phyloP scores from a whole-genome alignment of 2,797 vertebrate genomes.

The Acanthornis magna region DNA sequence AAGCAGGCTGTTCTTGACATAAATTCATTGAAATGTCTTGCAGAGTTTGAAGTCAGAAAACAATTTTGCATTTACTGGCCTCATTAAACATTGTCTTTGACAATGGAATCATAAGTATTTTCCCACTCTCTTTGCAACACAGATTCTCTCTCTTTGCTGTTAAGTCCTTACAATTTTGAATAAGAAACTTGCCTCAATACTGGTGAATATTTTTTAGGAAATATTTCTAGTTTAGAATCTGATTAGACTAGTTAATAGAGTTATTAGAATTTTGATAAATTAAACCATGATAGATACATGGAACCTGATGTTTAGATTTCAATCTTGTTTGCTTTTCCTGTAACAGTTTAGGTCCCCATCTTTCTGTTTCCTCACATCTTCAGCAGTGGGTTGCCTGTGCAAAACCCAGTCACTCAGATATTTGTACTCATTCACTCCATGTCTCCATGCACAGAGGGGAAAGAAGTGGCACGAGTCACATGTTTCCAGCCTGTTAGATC shows the following conservation, averaged over 20 bases:
- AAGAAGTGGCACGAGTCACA: fast-evolving
- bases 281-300: background rate
- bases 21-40: background rate
- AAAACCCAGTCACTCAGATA: background rate
- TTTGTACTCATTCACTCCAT: background rate
- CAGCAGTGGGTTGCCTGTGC: background rate
- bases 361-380: background rate
- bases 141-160: background rate
- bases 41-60: background rate
- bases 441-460: background rate
- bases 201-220: background rate
- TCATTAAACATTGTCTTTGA: background rate
- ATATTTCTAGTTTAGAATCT: background rate
- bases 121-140: background rate
- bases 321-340: background rate
- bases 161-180: background rate
- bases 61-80: background rate
- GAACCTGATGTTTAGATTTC: background rate
- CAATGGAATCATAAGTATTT: background rate
- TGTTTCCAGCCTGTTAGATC: background rate
- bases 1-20: background rate
- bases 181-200: background rate
- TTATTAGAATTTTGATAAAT: background rate
- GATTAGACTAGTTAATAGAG: background rate
- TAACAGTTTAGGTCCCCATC: background rate